Base-by-base conservation (phyloP, 2,888 invertebrate species). In the Archaeoteleia sp. region DNA sequence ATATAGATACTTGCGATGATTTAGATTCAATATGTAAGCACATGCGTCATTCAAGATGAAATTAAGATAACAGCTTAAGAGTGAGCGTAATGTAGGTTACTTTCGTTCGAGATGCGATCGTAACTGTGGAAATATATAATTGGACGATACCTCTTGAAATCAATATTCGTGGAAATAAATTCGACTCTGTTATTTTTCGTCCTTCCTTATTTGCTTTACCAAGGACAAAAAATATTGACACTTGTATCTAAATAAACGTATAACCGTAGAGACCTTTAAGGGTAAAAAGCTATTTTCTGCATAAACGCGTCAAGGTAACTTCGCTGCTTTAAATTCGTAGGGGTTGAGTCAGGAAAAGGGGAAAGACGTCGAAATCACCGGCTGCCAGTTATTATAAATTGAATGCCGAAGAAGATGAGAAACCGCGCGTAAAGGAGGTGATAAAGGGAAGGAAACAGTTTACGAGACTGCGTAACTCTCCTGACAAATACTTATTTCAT, bases 251-350 rank as follows among this genome's bases (percentile, higher is more conserved):
- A 70, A 66, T 70, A 70, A 70, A 62, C 61, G 60, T 32, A 55
- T 46, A 45, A 45, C 27, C 27, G 53, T 39, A 51, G 29, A 40
- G 40, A 61, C 60, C 17, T 30, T 66, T 48, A 65, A 68, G 68
- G 68, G 69, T 68, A 66, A 70, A 60, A 79, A 74, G 69, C 72
- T 73, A 81, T 82, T 81, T 82, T 82, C 79, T 78, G 78, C 78
- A 73, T 73, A 80, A 78, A 66, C 72, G 80, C 74, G 67, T 71
- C 60, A 70, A 71, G 68, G 60, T 70, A 57, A 40, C 63, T 67
- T 39, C 46, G 49, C 40, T 62, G 48, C 40, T 49, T 34, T 25
- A 51, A 69, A 76, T 74, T 73, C 74, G 61, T 60, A 25, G 65
- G 40, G 55, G 55, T 48, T 43, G 58, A 60, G 40, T 32, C 43